These are phyloP conservation scores for Mythimna pallens DNA, from an alignment of 2,888 invertebrate genomes.

Conservation along the genomic window DNA sequence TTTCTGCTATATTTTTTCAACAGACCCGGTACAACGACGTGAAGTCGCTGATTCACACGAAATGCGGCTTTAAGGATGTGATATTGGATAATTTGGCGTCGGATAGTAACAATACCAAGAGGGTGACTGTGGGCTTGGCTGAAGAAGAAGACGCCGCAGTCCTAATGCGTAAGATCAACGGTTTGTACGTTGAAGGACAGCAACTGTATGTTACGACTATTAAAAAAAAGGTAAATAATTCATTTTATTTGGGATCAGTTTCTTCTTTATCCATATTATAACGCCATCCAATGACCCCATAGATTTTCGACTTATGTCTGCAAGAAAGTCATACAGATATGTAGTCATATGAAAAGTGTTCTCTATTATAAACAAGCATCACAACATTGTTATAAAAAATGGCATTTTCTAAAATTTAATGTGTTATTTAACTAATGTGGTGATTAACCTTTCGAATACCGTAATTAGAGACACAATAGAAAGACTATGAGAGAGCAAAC, in stretches of 20 bases:
- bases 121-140: conserved; percentile 72
- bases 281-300: too few species aligned
- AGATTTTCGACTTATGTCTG: too few species aligned
- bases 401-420: too few species aligned
- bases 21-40: conserved; percentile 70
- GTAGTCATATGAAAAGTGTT: too few species aligned
- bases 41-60: conserved; percentile 67
- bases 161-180: conserved; percentile 69
- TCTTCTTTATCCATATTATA: too few species aligned
- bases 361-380: too few species aligned
- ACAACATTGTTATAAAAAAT: too few species aligned
- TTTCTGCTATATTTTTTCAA: conserved; percentile 5
- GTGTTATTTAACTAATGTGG: too few species aligned
- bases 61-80: conserved; percentile 70
- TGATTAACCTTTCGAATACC: not conserved
- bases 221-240: conserved; percentile 65
- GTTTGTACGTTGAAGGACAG: conserved; percentile 65
- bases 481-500: too few species aligned
- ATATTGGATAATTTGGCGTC: conserved; percentile 70
- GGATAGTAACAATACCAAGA: conserved; percentile 60
- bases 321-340: too few species aligned
- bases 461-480: too few species aligned
- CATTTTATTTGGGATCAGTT: not conserved
- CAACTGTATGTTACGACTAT: conserved; percentile 69
- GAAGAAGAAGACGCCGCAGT: conserved; percentile 72